Evolutionary conservation across 2,113 vertebrate species (phyloP), one percentile per base, ranked within the genome.

Genomic region (Choloepus hoffmanni): DNA sequence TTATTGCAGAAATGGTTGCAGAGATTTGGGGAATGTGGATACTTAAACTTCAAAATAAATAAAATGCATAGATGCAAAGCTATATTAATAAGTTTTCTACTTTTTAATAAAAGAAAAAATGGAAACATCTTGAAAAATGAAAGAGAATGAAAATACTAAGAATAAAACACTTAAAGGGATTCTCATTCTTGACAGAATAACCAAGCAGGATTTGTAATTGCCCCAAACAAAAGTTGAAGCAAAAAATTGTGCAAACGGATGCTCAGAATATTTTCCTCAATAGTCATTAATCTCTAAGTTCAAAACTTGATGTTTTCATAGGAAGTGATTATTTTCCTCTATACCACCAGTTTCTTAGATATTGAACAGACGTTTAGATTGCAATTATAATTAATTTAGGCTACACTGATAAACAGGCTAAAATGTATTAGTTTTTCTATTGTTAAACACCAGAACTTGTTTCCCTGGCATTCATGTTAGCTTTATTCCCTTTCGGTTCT

Each of bases 21-120:
- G 33, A 88, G 48, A 88, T 90, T 95, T 58, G 23, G 24, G 10
- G 89, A 94, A 85, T 2, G n/a, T 16, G 85, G 33, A 36, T 40
- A 50, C 1, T 86, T 76, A 92, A 90, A 23, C 7, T 93, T 89
- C 15, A 84, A 89, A 94, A 70, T 3, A 36, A 82, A 81, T 60
- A 88, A 73, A 97, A 91, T 76, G 26, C 1, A 63, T 78, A 86
- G 10, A 10, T 62, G 40, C 4, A 48, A 43, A 76, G 13, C 4
- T 82, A 84, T 62, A 45, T 62, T 76, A 65, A 89, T 26, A 82
- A 77, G 26, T 8, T 90, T 85, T 21, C 8, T 19, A 78, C 28
- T 83, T 50, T 84, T 96, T 92, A 55, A 53, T 0, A 33, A 43
- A 76, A 70, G 18, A 6, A 73, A 36, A 48, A 92, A 78, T 60